Base-by-base conservation (phyloP, 2,888 invertebrate genomes). In the Spodoptera exigua region DNA sequence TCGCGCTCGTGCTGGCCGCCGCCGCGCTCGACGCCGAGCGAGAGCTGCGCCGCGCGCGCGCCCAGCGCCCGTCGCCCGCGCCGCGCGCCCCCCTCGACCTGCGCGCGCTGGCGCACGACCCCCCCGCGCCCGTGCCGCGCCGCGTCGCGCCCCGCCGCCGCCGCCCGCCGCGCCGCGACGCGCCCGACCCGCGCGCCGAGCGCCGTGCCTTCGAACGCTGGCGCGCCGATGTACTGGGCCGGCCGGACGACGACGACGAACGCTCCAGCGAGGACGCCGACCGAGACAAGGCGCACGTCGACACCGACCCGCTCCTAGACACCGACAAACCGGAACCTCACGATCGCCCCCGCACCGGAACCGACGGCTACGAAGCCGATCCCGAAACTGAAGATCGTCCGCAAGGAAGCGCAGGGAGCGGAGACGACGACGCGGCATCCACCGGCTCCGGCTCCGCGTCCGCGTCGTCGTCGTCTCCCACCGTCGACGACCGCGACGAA, bases 201-300 rank as follows among this genome's bases (percentile, higher is more conserved):
- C 81, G 91, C 5, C 85, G 83, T 59, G 91, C 91, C 36, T 91
- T 91, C 81, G 90, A 90, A 61, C 87, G 87, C 3, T 91, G 92
- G 91, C 89, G 90, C 2, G 87, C 84, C 16, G 86, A 84, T 51
- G 85, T 89, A 63, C 70, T 88, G 60, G 83, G 86, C 14, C 81
- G 82, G 70, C 66, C 72, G 61, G 80, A 67, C 51, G 82, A 74
- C 44, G 86, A 84, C 65, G 85, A 85, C 61, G 79, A 80, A 36
- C 89, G 84, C 54, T 88, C 89, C 44, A 85, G 86, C 76, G 86
- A 86, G 60, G 88, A 89, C 67, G 80, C 79, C 63, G 84, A 75
- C 5, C 37, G 48, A 0, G 74, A 64, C 44, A 64, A 43, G 39
- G 70, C 61, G 7, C 62, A 59, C 65, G 10, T 47, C 67, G 56